Evolutionary conservation across 92 coral and sea anemone species (phyloP).

Genomic region (Phenganax subtilis): DNA sequence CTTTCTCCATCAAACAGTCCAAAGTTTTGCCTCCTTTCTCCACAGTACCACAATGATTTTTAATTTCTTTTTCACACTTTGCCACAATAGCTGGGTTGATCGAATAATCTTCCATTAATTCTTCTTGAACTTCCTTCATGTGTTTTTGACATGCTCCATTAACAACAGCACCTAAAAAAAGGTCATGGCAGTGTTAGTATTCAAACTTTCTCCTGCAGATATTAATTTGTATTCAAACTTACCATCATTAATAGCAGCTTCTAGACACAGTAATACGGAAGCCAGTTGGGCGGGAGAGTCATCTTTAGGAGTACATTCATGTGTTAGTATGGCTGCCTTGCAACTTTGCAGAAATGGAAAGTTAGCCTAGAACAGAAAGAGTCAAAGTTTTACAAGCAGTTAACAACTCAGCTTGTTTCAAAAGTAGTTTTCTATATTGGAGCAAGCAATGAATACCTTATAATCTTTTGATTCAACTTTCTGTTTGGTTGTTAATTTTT

Average conservation of each 20-base stretch:
- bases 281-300: conserved; percentile 52
- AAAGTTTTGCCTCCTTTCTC: conserved; percentile 77
- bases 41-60: conserved; percentile 52
- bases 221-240: conserved; percentile 14
- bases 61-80: conserved; percentile 69
- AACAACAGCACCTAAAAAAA: conserved; percentile 53
- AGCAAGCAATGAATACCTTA: conserved; percentile 46
- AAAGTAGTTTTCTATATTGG: no score
- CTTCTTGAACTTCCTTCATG: conserved; percentile 70
- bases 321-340: conserved; percentile 47
- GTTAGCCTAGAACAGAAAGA: conserved; percentile 56
- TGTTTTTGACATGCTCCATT: conserved; percentile 78
- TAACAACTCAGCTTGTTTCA: neutral
- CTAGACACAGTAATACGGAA: conserved; percentile 68
- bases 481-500: conserved; percentile 66
- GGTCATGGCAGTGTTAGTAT: neutral
- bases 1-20: conserved; percentile 90
- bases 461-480: conserved; percentile 62
- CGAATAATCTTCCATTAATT: conserved; percentile 85
- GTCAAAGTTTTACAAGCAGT: no score
- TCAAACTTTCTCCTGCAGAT: neutral
- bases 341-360: conserved; percentile 71
- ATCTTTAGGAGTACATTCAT: conserved; percentile 51
- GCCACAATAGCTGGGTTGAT: conserved; percentile 82
- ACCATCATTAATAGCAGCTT: conserved; percentile 78